Conservation (phyloP, 1,140 invertebrate genomes). For the Zaprionus camerounensis region DNA sequence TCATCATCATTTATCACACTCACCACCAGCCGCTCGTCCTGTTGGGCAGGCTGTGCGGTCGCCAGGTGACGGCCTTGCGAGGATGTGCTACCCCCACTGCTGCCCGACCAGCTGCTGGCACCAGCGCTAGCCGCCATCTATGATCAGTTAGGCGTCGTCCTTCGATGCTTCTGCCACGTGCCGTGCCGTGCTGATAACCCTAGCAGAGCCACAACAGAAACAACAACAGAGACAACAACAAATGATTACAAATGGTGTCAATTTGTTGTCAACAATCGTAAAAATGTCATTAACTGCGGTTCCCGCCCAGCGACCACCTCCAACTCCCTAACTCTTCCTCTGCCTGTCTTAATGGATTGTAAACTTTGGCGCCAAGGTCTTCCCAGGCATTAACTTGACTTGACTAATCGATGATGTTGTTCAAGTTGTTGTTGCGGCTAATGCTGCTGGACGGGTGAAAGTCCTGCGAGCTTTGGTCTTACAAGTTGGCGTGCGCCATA, state of each 20-base stretch:
- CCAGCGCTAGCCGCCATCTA: conserved; percentile 67
- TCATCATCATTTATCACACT: not conserved
- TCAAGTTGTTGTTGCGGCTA: not conserved
- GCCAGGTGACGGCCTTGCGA: conserved; percentile 58
- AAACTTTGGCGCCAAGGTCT: conserved; percentile 70
- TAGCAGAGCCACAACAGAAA: conserved; percentile 18
- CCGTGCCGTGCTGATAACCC: conserved; percentile 53
- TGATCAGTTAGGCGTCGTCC: conserved; percentile 42
- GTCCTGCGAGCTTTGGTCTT: conserved; percentile 47
- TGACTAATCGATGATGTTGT: conserved; percentile 44
- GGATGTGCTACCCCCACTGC: conserved; percentile 76
- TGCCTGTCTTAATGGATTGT: conserved; percentile 61
- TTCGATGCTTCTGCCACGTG: conserved; percentile 56
- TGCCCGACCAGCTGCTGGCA: conserved; percentile 76
- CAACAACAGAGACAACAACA: conserved; percentile 25
- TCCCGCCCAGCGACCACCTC: conserved; percentile 29
- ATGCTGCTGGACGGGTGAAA: conserved; percentile 12
- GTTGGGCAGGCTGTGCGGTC: conserved; percentile 47
- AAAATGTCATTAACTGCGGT: conserved; percentile 64
- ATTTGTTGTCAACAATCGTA: conserved; percentile 80
- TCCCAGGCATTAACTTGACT: conserved; percentile 34
- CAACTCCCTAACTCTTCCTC: not conserved
- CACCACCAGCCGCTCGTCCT: conserved; percentile 80
- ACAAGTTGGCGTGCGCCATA: conserved; percentile 63
- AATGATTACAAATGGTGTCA: conserved; percentile 75